Percentiles rank a stretch among this genome's conserved stretches.
Evolutionary conservation across 2,888 invertebrate species (phyloP).

Genomic region (Polydrusus cervinus): DNA sequence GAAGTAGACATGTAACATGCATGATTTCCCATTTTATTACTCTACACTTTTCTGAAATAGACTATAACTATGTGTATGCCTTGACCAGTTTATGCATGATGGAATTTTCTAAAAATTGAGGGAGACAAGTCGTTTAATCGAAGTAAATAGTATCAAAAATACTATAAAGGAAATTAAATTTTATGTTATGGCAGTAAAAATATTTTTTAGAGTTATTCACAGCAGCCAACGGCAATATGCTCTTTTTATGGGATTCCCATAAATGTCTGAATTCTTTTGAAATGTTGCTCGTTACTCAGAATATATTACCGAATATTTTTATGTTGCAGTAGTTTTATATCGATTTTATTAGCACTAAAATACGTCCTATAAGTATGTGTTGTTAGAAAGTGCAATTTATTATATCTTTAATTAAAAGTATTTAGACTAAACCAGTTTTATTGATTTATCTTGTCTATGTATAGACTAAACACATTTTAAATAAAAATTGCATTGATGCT

Average conservation of each 20-base stretch:
- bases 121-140: not conserved
- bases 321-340: not conserved
- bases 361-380: not conserved
- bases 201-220: not conserved
- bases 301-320: constrained; percentile 1
- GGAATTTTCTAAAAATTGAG: too few relatives aligned
- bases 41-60: too few relatives aligned
- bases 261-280: constrained; percentile 8
- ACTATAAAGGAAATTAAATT: not conserved
- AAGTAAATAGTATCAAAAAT: not conserved
- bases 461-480: too few relatives aligned
- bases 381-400: not conserved
- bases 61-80: too few relatives aligned
- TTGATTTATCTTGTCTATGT: too few relatives aligned
- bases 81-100: too few relatives aligned
- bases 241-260: constrained; percentile 13
- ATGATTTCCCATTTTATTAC: too few relatives aligned
- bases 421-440: too few relatives aligned
- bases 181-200: not conserved
- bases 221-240: not conserved
- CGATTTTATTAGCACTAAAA: not conserved
- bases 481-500: too few relatives aligned
- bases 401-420: too few relatives aligned
- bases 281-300: not conserved
- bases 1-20: too few relatives aligned